Conservation (phyloP, 2,888 invertebrate species). For the Nemotelus nigrinus region DNA sequence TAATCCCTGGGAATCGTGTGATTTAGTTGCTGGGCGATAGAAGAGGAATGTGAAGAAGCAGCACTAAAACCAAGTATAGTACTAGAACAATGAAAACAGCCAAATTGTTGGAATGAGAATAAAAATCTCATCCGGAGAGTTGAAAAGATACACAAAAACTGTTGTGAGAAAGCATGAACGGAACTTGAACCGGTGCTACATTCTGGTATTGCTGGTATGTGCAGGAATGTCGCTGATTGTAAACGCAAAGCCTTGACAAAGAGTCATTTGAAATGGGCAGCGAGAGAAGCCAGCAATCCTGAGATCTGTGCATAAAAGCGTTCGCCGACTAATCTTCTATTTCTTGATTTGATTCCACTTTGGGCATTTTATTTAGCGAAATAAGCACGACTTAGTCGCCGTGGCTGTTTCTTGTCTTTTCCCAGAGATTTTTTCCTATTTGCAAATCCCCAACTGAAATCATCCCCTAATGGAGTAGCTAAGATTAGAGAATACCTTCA, state of each 20-base stretch:
- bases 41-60: constrained; percentile 11
- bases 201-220: constrained; percentile 12
- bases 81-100: constrained; percentile 7
- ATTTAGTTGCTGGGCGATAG: constrained; percentile 47
- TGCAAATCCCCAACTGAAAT: constrained; percentile 39
- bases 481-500: constrained; percentile 51
- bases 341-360: constrained; percentile 52
- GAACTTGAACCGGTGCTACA: constrained; percentile 25
- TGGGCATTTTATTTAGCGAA: constrained; percentile 53
- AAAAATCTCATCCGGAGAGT: constrained; percentile 34
- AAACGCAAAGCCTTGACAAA: constrained; percentile 11
- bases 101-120: constrained; percentile 21
- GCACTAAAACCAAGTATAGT: too few relatives aligned
- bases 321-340: constrained; percentile 50
- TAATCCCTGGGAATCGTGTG: constrained; percentile 51
- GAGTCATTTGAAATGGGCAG: constrained; percentile 32
- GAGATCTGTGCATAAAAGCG: constrained; percentile 32
- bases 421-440: constrained; percentile 35
- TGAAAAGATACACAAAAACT: constrained; percentile 11
- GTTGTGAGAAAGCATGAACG: background rate
- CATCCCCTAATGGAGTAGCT: constrained; percentile 50
- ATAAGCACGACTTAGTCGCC: constrained; percentile 51
- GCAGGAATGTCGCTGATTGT: constrained; percentile 21
- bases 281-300: background rate
- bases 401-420: constrained; percentile 21